Evolutionary conservation across 2,888 invertebrate species (phyloP), one percentile per base, ranked within the genome.

Genomic region (Macrophya alboannulata): DNA sequence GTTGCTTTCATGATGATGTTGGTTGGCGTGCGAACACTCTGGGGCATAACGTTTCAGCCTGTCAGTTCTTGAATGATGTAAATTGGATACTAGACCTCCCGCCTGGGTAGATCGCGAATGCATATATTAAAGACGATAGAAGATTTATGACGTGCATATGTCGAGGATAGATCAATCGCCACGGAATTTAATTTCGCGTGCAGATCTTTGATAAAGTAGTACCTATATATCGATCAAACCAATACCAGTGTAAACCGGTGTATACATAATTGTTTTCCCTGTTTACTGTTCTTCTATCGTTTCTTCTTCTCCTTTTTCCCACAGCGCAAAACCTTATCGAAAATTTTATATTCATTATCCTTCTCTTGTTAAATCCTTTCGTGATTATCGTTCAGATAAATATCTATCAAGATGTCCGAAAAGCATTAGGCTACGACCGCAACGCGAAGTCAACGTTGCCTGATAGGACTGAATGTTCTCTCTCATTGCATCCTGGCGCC

Each of bases 1-100:
- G 59, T 21, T 62, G 6, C n/a, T 21, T 81, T 81, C 43, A 40
- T 21, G 40, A 81, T 62, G 21, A 21, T 21, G 62, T 10, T 62
- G 55, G 59, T 62, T 17, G 40, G 59, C 51, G 43, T 21, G 59
- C 59, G 37, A 59, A 43, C n/a, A 62, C 62, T 81, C 81, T 62
- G 10, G 31, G 81, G 59, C 40, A 81, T 59, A 81, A 81, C 40
- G 51, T n/a, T 40, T 59, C 62, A 40, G 62, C 62, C 21, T 81
- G 43, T 59, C 43, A 21, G 43, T 40, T 81, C 31, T 77, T 77
- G 77, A 77, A 77, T 77, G 77, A 77, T 77, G 77, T 55, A 77
- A 77, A 77, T 77, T 77, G 55, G 77, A 77, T 51, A 55, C 55
- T 43, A 59, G 9, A n/a, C 21, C 59, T 37, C 40, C 4, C 37